phyloP scores from a whole-genome alignment of 2,797 vertebrate genomes.

The Lophius americanus region DNA sequence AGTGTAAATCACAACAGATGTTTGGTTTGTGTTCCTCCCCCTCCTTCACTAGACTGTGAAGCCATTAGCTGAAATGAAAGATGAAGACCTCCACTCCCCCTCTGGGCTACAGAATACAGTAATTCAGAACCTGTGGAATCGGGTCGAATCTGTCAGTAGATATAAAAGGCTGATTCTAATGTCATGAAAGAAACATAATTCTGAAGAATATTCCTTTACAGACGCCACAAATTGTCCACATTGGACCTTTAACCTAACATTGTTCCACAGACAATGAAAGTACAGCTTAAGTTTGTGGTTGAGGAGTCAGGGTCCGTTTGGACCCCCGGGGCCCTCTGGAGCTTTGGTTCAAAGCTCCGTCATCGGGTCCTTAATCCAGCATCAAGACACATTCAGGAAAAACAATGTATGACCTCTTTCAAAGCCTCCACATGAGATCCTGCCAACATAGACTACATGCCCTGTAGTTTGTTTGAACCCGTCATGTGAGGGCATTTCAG shows the following conservation, averaged over 20 bases:
- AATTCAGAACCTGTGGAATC: too few species aligned
- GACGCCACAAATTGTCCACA: background rate
- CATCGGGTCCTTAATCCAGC: conserved; percentile 55
- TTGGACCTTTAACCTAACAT: background rate
- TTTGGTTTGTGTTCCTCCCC: too few species aligned
- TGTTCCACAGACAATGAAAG: background rate
- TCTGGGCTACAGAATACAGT: too few species aligned
- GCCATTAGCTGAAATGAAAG: too few species aligned
- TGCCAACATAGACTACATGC: conserved; percentile 28
- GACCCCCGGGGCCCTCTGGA: conserved; percentile 20
- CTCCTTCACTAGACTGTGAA: too few species aligned
- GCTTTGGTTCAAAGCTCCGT: conserved; percentile 39
- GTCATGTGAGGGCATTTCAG: conserved; percentile 2
- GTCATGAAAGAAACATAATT: too few species aligned
- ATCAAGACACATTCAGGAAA: conserved; percentile 41
- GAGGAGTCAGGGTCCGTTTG: conserved; percentile 2
- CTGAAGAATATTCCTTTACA: background rate
- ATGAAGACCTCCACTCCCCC: too few species aligned
- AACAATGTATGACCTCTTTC: conserved; percentile 16
- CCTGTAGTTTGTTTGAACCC: conserved; percentile 28
- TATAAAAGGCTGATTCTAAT: too few species aligned
- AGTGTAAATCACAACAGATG: too few species aligned
- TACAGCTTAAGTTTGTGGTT: background rate
- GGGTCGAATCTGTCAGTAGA: too few species aligned
- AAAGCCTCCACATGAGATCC: conserved; percentile 16